These are phyloP conservation scores for Grus americana DNA, from an alignment of 2,113 vertebrate species.

Conservation along the genomic window DNA sequence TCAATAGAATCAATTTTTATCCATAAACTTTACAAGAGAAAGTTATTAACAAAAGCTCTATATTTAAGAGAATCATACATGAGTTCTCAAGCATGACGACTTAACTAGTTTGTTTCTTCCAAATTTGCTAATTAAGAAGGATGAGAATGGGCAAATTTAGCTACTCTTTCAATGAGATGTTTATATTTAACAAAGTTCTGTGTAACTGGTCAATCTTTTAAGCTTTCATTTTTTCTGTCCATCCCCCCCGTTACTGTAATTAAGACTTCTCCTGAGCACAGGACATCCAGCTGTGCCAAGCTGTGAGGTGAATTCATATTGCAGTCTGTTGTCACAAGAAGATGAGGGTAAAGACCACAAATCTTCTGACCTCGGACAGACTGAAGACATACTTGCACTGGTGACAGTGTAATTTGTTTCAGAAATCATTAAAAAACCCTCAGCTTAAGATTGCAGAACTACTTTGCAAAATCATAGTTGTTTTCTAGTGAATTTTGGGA, in stretches of 20 bases:
- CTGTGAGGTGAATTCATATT: too few species aligned
- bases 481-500: too few species aligned
- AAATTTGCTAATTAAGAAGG: not conserved
- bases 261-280: too few species aligned
- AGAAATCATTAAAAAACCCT: too few species aligned
- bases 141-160: not conserved
- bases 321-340: too few species aligned
- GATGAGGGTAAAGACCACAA: too few species aligned
- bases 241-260: not conserved
- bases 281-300: too few species aligned
- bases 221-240: not conserved
- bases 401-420: too few species aligned
- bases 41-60: not conserved
- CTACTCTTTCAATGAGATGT: not conserved
- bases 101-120: not conserved
- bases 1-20: not conserved
- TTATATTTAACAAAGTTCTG: not conserved
- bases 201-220: not conserved
- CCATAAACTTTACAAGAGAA: not conserved
- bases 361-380: too few species aligned
- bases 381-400: too few species aligned
- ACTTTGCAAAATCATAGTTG: too few species aligned
- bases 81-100: not conserved
- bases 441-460: too few species aligned
- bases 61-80: not conserved